Percentiles rank a stretch among this genome's conserved stretches.
These are phyloP conservation scores for Lepus oiostolus DNA, from an alignment of 2,797 vertebrate species.

Conservation along the genomic window DNA sequence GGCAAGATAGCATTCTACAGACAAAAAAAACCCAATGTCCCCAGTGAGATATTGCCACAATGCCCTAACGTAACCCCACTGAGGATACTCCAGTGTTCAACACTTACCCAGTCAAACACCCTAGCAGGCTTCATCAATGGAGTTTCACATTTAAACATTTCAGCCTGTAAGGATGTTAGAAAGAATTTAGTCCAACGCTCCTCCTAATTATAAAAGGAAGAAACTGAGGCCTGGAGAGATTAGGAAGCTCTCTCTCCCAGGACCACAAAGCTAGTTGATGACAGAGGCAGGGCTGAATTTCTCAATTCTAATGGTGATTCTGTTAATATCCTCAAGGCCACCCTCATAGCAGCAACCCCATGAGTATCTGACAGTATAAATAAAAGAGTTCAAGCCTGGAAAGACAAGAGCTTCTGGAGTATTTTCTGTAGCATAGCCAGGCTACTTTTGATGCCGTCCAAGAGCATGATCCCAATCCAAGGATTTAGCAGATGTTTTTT, in stretches of 20 bases:
- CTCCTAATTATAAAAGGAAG: slow-evolving; percentile 32
- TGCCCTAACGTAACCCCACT: slow-evolving; percentile 37
- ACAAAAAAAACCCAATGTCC: slow-evolving; percentile 57
- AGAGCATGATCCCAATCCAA: slow-evolving; percentile 27
- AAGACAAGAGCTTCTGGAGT: slow-evolving; percentile 48
- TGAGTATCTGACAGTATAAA: slow-evolving; percentile 60
- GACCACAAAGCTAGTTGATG: slow-evolving; percentile 52
- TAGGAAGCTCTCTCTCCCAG: not conserved
- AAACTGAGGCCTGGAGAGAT: not conserved
- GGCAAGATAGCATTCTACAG: slow-evolving; percentile 61
- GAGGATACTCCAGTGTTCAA: slow-evolving; percentile 46
- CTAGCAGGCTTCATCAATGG: not conserved
- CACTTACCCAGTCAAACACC: not conserved
- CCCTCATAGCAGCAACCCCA: slow-evolving; percentile 33
- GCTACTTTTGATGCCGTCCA: slow-evolving; percentile 35
- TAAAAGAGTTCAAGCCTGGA: slow-evolving; percentile 65
- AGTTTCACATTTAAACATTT: slow-evolving; percentile 59
- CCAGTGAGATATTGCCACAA: slow-evolving; percentile 54
- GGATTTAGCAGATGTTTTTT: slow-evolving; percentile 55
- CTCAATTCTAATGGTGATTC: slow-evolving; percentile 51
- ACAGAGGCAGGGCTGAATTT: slow-evolving; percentile 35
- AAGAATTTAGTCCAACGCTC: slow-evolving; percentile 16
- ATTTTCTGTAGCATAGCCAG: slow-evolving; percentile 60
- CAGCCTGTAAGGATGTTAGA: slow-evolving; percentile 3
- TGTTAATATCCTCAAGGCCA: slow-evolving; percentile 60